phyloP scores from a whole-genome alignment of 64 coral and sea anemone genomes.

The Orbicella faveolata region DNA sequence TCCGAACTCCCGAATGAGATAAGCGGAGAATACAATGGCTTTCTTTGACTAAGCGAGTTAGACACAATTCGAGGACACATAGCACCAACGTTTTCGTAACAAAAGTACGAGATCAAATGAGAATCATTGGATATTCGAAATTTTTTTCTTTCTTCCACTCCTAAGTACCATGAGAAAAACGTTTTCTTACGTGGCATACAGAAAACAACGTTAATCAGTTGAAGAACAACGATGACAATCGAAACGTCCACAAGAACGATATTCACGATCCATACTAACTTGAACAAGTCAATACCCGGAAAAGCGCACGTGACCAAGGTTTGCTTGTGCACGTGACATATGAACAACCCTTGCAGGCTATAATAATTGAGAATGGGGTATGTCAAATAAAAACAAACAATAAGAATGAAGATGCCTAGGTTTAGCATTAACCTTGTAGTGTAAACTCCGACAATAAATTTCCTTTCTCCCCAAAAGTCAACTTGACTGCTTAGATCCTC shows the following conservation, averaged over 20 bases:
- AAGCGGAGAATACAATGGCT: neutral
- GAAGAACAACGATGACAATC: constrained; percentile 59
- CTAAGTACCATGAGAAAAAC: constrained; percentile 62
- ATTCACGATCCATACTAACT: constrained; percentile 64
- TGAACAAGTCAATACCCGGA: constrained; percentile 50
- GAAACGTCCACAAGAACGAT: constrained; percentile 61
- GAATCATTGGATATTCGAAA: constrained; percentile 30
- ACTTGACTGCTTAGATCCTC: constrained; percentile 55
- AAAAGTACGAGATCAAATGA: constrained; percentile 81
- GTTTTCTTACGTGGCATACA: constrained; percentile 60
- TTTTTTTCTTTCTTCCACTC: constrained; percentile 23
- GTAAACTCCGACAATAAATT: constrained; percentile 62
- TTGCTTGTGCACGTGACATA: constrained; percentile 75
- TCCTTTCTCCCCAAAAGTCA: constrained; percentile 50
- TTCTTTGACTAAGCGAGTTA: neutral
- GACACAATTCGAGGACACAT: constrained; percentile 31
- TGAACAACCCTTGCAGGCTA: constrained; percentile 59
- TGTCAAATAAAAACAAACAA: constrained; percentile 59
- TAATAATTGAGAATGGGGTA: constrained; percentile 49
- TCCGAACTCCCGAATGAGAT: constrained; percentile 21
- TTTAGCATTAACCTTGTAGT: constrained; percentile 64
- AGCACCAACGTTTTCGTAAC: constrained; percentile 54
- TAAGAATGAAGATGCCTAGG: constrained; percentile 63
- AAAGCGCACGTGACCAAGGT: constrained; percentile 61
- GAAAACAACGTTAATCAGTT: constrained; percentile 73